These are phyloP conservation scores for Rhipidura dahli DNA, from an alignment of 2,113 vertebrate species.

Conservation along the genomic window DNA sequence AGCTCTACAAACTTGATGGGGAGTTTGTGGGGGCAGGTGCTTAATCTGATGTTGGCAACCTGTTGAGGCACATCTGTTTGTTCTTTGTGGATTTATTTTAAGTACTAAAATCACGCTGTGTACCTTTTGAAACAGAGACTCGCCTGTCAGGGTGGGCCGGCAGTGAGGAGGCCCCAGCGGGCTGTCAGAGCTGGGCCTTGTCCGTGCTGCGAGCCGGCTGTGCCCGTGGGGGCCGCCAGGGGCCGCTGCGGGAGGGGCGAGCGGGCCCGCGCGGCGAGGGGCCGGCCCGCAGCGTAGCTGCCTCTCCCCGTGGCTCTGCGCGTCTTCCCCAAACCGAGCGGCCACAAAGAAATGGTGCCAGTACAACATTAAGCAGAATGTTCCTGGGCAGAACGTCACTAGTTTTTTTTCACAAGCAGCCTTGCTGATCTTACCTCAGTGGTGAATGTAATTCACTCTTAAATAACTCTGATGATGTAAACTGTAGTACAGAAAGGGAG, in stretches of 20 bases:
- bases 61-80: not conserved
- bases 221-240: not conserved
- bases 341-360: fast-evolving
- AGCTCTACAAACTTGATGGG: too few relatives aligned
- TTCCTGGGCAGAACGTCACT: not conserved
- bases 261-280: fast-evolving
- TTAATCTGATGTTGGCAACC: too few relatives aligned
- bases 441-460: not conserved
- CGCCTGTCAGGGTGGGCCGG: fast-evolving
- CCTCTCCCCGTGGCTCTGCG: fast-evolving
- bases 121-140: not conserved
- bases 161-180: fast-evolving
- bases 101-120: not conserved
- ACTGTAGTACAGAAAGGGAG: not conserved
- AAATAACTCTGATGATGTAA: not conserved
- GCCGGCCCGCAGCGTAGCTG: fast-evolving
- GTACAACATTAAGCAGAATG: fast-evolving
- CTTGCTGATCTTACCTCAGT: not conserved
- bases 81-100: not conserved
- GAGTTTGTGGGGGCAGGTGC: too few relatives aligned
- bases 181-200: fast-evolving
- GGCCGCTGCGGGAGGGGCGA: not conserved
- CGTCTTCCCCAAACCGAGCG: fast-evolving
- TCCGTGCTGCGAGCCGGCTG: not conserved
- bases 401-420: not conserved